These are phyloP conservation scores for Hemicordylus capensis DNA, from an alignment of 2,113 vertebrate species.

Conservation along the genomic window DNA sequence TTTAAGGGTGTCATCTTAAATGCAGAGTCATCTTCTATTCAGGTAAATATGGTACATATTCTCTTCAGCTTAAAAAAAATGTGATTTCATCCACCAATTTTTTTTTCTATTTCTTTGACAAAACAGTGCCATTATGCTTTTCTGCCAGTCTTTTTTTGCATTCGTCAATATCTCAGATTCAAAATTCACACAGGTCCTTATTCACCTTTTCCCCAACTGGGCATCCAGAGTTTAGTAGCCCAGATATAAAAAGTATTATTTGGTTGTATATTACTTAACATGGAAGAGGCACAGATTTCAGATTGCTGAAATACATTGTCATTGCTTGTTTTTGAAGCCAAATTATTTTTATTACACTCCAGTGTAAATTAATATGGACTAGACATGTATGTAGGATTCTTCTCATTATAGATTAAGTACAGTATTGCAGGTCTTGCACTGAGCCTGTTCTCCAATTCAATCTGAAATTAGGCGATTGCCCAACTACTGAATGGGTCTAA, in stretches of 20 bases:
- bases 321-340: not conserved
- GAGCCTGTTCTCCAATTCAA: not conserved
- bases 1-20: no score
- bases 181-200: no score
- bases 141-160: no score
- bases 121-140: no score
- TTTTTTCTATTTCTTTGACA: no score
- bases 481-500: not conserved
- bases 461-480: not conserved
- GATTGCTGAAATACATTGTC: not conserved
- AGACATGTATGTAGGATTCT: not conserved
- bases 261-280: not conserved
- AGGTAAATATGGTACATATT: no score
- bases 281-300: not conserved
- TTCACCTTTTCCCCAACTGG: no score
- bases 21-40: no score
- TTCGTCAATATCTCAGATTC: no score
- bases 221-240: no score
- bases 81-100: no score
- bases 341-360: not conserved
- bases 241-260: not conserved
- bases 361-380: not conserved
- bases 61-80: no score
- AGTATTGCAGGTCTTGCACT: not conserved
- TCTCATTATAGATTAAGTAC: not conserved